Percentiles rank a stretch among this genome's conserved stretches.
These are phyloP conservation scores for Acanthosoma haemorrhoidale DNA, from an alignment of 2,888 invertebrate species.

Conservation along the genomic window DNA sequence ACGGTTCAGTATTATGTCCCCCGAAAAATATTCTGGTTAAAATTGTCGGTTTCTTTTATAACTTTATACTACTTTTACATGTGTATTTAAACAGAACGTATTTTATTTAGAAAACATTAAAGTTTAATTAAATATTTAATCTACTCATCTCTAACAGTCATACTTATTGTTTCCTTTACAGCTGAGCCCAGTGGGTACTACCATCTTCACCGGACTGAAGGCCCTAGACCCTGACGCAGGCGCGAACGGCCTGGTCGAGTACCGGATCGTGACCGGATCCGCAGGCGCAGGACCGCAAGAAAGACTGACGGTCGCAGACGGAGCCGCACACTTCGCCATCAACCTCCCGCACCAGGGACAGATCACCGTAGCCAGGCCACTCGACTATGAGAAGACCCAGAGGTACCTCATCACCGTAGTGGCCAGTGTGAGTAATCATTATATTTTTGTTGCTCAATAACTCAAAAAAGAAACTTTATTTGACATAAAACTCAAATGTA, in stretches of 20 bases:
- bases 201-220: constrained; percentile 73
- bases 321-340: constrained; percentile 76
- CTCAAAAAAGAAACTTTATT: too few species aligned
- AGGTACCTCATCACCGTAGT: constrained; percentile 81
- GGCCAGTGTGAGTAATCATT: constrained; percentile 67
- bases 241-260: constrained; percentile 82
- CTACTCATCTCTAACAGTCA: too few species aligned
- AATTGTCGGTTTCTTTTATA: too few species aligned
- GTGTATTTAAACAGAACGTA: too few species aligned
- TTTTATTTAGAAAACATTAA: too few species aligned
- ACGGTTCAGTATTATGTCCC: too few species aligned
- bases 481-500: too few species aligned
- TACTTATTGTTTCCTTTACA: constrained; percentile 46
- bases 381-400: constrained; percentile 84
- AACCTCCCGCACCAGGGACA: constrained; percentile 83
- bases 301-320: constrained; percentile 64
- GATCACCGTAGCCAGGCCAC: constrained; percentile 75
- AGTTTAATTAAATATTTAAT: too few species aligned
- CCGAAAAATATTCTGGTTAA: too few species aligned
- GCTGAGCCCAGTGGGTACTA: constrained; percentile 80
- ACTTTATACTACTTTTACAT: too few species aligned
- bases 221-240: constrained; percentile 80
- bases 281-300: constrained; percentile 52
- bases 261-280: constrained; percentile 69
- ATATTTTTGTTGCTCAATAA: too few species aligned